phyloP scores from a whole-genome alignment of 2,797 vertebrate species.

The Neosilurus hyrtlii region DNA sequence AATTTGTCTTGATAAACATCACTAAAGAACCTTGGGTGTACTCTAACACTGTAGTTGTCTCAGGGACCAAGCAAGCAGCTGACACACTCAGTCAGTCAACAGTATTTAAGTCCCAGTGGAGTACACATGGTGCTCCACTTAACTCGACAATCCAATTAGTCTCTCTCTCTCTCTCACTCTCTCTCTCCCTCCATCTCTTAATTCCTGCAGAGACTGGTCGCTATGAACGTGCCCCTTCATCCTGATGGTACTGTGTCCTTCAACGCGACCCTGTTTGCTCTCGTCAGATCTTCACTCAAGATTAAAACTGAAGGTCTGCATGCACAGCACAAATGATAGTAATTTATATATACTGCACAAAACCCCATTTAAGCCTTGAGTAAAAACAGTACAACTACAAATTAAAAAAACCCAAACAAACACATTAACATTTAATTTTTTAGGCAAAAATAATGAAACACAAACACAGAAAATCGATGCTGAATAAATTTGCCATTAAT shows the following conservation, averaged over 20 bases:
- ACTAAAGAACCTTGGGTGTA: background rate
- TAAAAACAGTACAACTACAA: background rate
- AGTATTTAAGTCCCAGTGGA: conserved; percentile 31
- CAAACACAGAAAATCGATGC: conserved; percentile 1
- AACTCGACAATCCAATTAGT: conserved; percentile 37
- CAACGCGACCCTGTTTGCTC: conserved; percentile 93
- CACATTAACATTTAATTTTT: background rate
- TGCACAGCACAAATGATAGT: background rate
- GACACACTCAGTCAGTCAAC: conserved; percentile 31
- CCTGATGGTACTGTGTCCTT: conserved; percentile 92
- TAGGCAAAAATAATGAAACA: conserved; percentile 10
- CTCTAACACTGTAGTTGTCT: background rate
- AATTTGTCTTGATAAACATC: background rate
- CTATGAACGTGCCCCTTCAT: conserved; percentile 97
- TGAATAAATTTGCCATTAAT: conserved; percentile 3
- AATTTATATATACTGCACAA: background rate
- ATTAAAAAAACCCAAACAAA: background rate
- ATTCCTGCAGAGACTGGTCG: conserved; percentile 84
- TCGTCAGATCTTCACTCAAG: conserved; percentile 95
- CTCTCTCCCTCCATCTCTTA: conserved; percentile 12
- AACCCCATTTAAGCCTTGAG: background rate
- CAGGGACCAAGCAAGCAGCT: conserved; percentile 24
- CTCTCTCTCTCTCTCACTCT: conserved; percentile 13
- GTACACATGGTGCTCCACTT: conserved; percentile 17
- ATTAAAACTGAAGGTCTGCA: conserved; percentile 93